Percentiles rank a stretch among this genome's conserved stretches.
Evolutionary conservation across 2,797 vertebrate genomes (phyloP).

Genomic region (Serranus cabrilla): DNA sequence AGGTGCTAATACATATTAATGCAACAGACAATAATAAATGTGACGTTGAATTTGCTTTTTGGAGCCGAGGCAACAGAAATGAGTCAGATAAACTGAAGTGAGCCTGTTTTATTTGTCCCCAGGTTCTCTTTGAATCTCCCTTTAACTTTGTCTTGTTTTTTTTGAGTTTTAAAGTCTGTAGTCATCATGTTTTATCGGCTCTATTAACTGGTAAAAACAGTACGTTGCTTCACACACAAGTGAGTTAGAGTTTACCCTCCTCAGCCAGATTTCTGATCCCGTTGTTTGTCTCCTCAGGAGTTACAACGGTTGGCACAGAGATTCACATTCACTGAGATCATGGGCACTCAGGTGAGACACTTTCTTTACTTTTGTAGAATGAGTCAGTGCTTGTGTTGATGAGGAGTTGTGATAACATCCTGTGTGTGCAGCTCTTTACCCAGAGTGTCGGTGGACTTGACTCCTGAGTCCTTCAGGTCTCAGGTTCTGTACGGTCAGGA

Average conservation of each 20-base stretch:
- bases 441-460: constrained; percentile 89
- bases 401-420: not conserved
- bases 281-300: constrained; percentile 81
- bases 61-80: no score
- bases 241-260: not conserved
- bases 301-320: constrained; percentile 95
- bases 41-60: no score
- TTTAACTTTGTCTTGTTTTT: no score
- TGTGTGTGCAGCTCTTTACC: constrained; percentile 89
- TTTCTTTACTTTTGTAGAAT: not conserved
- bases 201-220: no score
- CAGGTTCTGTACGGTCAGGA: constrained; percentile 90
- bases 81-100: no score
- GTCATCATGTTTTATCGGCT: no score
- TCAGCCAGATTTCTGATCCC: constrained; percentile 2
- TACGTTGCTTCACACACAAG: no score
- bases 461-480: constrained; percentile 90
- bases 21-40: no score
- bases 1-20: no score
- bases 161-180: no score
- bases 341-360: constrained; percentile 93
- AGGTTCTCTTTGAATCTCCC: no score
- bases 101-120: no score
- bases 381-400: not conserved
- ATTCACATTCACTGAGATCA: constrained; percentile 91